phyloP scores from a whole-genome alignment of 2,113 vertebrate genomes.

The Buteo buteo region DNA sequence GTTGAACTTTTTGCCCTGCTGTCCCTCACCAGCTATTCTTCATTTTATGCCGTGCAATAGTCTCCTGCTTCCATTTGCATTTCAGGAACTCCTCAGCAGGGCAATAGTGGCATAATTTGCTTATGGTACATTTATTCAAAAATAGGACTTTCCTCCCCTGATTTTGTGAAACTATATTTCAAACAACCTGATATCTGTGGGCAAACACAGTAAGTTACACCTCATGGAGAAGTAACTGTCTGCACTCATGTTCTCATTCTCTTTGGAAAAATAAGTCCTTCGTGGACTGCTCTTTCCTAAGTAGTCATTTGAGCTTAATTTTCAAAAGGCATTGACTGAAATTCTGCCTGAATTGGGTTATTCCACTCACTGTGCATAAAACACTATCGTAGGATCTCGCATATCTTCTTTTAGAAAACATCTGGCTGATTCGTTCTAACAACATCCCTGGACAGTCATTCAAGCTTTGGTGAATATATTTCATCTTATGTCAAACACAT shows the following conservation, averaged over 20 bases:
- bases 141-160: background rate
- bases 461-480: background rate
- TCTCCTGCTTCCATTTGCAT: background rate
- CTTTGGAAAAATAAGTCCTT: background rate
- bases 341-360: background rate
- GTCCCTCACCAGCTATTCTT: background rate
- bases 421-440: background rate
- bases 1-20: background rate
- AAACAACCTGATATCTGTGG: background rate
- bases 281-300: background rate
- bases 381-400: background rate
- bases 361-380: background rate
- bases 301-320: background rate
- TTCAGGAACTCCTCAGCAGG: background rate
- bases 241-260: background rate
- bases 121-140: background rate
- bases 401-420: background rate
- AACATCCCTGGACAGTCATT: background rate
- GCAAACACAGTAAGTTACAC: background rate
- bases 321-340: background rate
- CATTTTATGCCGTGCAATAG: background rate
- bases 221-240: background rate
- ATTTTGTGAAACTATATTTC: background rate
- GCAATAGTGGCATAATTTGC: background rate
- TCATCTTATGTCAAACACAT: background rate